Evolutionary conservation across 2,797 vertebrate species (phyloP).

Genomic region (Mergus octosetaceus): DNA sequence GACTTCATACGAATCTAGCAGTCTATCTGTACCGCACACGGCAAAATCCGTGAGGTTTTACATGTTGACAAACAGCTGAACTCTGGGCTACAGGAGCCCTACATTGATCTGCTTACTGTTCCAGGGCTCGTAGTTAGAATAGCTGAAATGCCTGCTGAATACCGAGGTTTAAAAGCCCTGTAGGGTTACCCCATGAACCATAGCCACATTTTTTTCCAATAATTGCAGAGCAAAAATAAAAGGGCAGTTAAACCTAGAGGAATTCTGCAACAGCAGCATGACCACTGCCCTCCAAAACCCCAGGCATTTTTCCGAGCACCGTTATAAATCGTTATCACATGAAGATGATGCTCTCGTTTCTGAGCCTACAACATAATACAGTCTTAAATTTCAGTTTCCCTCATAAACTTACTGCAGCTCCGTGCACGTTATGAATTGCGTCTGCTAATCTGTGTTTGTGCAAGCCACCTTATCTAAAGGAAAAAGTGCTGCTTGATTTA

Average conservation of each 20-base stretch:
- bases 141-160: slow-evolving; percentile 33
- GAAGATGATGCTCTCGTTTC: not conserved
- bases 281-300: slow-evolving; percentile 9
- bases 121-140: slow-evolving; percentile 19
- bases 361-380: not conserved
- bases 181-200: not conserved
- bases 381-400: not conserved
- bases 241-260: not conserved
- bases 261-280: slow-evolving; percentile 21
- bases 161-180: not conserved
- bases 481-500: slow-evolving; percentile 28
- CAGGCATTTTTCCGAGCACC: not conserved
- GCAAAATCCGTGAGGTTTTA: not conserved
- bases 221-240: slow-evolving; percentile 12
- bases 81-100: not conserved
- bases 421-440: not conserved
- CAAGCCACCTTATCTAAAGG: not conserved
- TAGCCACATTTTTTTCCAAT: not conserved
- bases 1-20: not conserved
- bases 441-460: not conserved
- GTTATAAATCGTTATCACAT: not conserved
- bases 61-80: not conserved
- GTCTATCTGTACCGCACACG: not conserved
- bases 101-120: not conserved
- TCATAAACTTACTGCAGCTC: not conserved